Evolutionary conservation across 2,797 vertebrate genomes (phyloP).

Genomic region (Alectoris magna): DNA sequence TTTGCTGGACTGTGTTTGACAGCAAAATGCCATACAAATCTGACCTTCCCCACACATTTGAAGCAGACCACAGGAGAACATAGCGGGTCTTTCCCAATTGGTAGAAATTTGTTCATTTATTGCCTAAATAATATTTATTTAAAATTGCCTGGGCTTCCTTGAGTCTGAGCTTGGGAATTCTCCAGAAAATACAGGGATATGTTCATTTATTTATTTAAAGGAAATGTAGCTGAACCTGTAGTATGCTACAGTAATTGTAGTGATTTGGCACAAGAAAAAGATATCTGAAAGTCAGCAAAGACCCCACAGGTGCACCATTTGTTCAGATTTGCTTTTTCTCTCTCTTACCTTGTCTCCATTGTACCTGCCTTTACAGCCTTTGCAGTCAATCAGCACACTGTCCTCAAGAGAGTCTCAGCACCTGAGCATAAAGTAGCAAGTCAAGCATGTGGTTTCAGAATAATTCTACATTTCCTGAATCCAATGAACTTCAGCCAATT

Average conservation of each 20-base stretch:
- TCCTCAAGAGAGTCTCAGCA: neutral
- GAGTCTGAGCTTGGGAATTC: neutral
- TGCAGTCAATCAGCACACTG: neutral
- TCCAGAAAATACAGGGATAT: neutral
- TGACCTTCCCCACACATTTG: neutral
- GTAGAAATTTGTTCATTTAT: neutral
- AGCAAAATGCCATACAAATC: neutral
- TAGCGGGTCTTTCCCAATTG: neutral
- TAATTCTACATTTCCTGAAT: neutral
- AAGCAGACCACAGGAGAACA: neutral
- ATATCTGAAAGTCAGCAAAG: neutral
- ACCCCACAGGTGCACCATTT: neutral
- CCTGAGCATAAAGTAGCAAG: neutral
- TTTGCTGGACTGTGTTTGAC: neutral
- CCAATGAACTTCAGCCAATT: neutral
- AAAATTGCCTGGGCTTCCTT: neutral
- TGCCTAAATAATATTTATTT: neutral
- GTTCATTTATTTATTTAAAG: neutral
- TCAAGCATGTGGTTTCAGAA: neutral
- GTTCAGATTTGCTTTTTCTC: neutral
- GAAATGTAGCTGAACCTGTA: neutral
- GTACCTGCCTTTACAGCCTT: neutral
- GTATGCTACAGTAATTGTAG: neutral
- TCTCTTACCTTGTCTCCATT: neutral
- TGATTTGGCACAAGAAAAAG: neutral